Conservation (phyloP, 1,140 invertebrate species). For the Drosophila chauvacae region DNA sequence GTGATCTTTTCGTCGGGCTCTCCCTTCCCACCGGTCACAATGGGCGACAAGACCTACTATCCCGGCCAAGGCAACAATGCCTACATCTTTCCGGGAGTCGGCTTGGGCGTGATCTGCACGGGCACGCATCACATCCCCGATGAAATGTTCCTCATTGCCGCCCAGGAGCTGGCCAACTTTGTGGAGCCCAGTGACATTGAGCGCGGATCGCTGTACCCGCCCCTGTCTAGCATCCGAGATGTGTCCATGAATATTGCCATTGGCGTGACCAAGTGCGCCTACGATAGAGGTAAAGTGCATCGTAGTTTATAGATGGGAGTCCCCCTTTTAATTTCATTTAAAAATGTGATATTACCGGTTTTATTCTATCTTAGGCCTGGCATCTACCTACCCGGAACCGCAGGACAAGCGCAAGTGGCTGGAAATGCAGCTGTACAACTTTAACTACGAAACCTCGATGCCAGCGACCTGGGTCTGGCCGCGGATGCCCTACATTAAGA, state of each 20-base stretch:
- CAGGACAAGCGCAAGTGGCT: conserved; percentile 90
- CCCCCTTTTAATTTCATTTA: background rate
- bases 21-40: conserved; percentile 93
- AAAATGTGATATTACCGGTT: conserved; percentile 1
- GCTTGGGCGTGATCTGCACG: conserved; percentile 94
- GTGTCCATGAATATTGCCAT: conserved; percentile 96
- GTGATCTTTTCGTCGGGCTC: conserved; percentile 97
- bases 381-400: conserved; percentile 94
- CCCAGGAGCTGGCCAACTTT: conserved; percentile 92
- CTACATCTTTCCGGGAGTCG: conserved; percentile 96
- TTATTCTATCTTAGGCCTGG: conserved; percentile 87
- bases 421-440: conserved; percentile 91
- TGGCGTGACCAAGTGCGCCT: conserved; percentile 94
- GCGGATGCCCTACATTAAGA: conserved; percentile 83
- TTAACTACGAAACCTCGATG: conserved; percentile 91
- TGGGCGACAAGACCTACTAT: conserved; percentile 91
- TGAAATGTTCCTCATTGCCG: conserved; percentile 95
- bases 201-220: conserved; percentile 96
- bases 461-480: conserved; percentile 91
- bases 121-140: conserved; percentile 95
- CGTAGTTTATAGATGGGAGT: background rate
- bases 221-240: conserved; percentile 92
- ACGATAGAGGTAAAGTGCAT: conserved; percentile 89
- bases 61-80: conserved; percentile 98
- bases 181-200: conserved; percentile 93